These are phyloP conservation scores for Macropis europaea DNA, from an alignment of 2,888 invertebrate genomes.

Conservation along the genomic window DNA sequence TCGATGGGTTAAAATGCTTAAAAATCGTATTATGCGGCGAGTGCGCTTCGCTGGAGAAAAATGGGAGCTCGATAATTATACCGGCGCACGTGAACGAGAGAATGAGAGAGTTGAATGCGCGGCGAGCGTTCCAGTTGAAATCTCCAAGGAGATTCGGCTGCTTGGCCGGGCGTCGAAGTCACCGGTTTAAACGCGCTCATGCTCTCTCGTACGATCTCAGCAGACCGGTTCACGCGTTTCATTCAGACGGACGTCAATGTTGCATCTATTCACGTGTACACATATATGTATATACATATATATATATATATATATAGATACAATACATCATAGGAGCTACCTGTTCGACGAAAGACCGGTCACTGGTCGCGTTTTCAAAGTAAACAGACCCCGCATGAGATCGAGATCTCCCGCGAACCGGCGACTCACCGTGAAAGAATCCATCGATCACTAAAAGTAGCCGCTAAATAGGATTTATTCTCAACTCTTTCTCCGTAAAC, in stretches of 20 bases:
- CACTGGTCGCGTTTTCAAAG: conserved; percentile 48
- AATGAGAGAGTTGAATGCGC: conserved; percentile 19
- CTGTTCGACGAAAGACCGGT: conserved; percentile 59
- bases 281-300: conserved; percentile 1
- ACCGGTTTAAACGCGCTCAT: conserved; percentile 53
- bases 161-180: conserved; percentile 51
- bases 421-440: conserved; percentile 11
- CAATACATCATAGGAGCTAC: conserved; percentile 61
- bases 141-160: conserved; percentile 27
- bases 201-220: conserved; percentile 61
- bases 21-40: no score
- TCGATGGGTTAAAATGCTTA: no score
- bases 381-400: conserved; percentile 45
- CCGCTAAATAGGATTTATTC: no score
- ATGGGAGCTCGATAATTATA: neutral
- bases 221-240: conserved; percentile 69
- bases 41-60: neutral
- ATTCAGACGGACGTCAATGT: conserved; percentile 65
- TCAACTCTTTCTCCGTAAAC: no score
- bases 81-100: neutral
- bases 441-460: conserved; percentile 17
- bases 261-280: conserved; percentile 60
- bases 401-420: neutral
- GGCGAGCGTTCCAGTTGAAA: neutral
- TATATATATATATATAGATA: no score